Evolutionary conservation across 1,140 invertebrate genomes (phyloP).

Genomic region (Zaprionus lachaisei): DNA sequence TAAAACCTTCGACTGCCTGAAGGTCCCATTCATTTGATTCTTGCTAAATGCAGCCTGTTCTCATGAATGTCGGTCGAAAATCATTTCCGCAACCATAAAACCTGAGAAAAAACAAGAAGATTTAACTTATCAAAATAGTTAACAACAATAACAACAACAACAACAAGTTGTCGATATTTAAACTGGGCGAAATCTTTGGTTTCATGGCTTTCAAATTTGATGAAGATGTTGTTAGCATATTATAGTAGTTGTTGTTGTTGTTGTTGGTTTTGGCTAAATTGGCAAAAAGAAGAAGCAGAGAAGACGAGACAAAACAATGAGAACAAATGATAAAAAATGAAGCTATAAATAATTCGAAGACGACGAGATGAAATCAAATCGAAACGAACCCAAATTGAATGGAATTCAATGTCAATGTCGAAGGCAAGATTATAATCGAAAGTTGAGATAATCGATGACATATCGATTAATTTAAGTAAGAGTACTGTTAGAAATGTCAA

Average conservation of each 20-base stretch:
- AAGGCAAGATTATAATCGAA: not conserved
- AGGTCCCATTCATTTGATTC: not conserved
- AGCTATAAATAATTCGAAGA: conserved; percentile 8
- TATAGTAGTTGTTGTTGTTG: not conserved
- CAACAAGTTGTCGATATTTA: conserved; percentile 22
- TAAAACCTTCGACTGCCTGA: not conserved
- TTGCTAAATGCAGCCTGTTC: conserved; percentile 1
- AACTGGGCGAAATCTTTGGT: conserved; percentile 33
- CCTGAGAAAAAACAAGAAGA: conserved; percentile 3
- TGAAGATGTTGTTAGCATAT: conserved; percentile 43
- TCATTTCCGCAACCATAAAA: conserved; percentile 72
- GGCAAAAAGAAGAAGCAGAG: conserved; percentile 11
- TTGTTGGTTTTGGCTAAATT: conserved; percentile 18
- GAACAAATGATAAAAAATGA: conserved; percentile 17
- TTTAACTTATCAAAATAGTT: conserved; percentile 29
- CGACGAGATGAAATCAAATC: not conserved
- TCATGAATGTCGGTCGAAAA: conserved; percentile 41
- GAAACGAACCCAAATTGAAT: not conserved
- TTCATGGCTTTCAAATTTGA: conserved; percentile 60
- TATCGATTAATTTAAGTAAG: not conserved
- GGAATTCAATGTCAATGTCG: conserved; percentile 61
- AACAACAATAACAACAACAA: conserved; percentile 2
- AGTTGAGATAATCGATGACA: not conserved
- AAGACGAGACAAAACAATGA: conserved; percentile 29
- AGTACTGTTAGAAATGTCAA: too few relatives aligned